Evolutionary conservation across 2,113 vertebrate genomes (phyloP), one percentile per base, ranked within the genome.

Genomic region (Scartelaos histophorus): DNA sequence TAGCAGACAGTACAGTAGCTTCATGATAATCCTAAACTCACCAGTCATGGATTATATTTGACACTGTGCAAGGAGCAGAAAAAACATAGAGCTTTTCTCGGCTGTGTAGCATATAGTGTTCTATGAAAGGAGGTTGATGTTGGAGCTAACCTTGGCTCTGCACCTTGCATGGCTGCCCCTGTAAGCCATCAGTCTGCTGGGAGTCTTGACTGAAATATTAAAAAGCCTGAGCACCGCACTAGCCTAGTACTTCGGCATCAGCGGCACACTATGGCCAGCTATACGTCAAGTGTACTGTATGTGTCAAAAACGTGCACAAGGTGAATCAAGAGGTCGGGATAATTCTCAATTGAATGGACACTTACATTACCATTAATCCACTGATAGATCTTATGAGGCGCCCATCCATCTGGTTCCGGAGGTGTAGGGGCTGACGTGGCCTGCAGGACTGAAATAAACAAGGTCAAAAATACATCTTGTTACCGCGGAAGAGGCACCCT

Each of bases 121-220:
- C 81, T 79, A 87, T 79, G 69, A 80, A 86, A 72, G 77, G 71
- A 84, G 82, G 78, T 71, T 87, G 84, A 89, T 90, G 86, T 84
- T 85, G 62, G 71, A 67, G 78, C 83, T 88, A 84, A 90, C 88
- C 91, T 90, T 88, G 85, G 86, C 82, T 67, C 51, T 80, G 69
- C 24, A 35, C 83, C 85, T 69, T 88, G 87, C 84, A 83, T 83
- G 83, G 78, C 80, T 88, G 83, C 83, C 69, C 79, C 83, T 87
- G 82, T 82, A 86, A 87, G 82, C 88, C 83, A 89, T 86, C 83
- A 88, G 83, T 87, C 85, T 82, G 75, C 77, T 53, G 70, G 65
- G 79, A 84, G 80, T 82, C 80, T 61, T 85, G 86, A 84, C 87
- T 88, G 80, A 87, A 88, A 90, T 89, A 87, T 89, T 88, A 85